Conservation (phyloP, 2,113 vertebrate species). For the Gracilinanus agilis region DNA sequence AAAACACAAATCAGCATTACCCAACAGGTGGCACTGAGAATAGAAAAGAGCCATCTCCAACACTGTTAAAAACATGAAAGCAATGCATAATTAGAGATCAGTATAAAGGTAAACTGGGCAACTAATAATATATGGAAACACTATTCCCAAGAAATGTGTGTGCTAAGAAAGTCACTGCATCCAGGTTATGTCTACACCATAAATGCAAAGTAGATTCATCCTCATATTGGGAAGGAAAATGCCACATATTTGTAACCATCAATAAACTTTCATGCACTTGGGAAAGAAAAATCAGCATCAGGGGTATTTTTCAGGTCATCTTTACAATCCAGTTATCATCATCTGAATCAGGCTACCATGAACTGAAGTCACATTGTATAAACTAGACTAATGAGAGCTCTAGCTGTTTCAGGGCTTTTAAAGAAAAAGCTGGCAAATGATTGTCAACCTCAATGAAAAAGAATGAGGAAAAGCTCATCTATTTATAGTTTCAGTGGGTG, state of each 20-base stretch:
- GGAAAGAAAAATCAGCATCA: slow-evolving; percentile 29
- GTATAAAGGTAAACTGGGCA: slow-evolving; percentile 3
- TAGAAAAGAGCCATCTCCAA: slow-evolving; percentile 29
- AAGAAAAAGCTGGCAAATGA: slow-evolving; percentile 38
- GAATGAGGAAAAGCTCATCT: neutral
- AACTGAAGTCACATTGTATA: slow-evolving; percentile 45
- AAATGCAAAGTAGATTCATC: neutral
- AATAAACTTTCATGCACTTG: neutral
- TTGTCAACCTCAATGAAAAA: slow-evolving; percentile 42
- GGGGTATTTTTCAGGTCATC: slow-evolving; percentile 10
- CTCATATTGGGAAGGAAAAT: neutral
- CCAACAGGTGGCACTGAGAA: neutral
- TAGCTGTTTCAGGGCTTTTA: slow-evolving; percentile 31
- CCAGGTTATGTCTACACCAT: neutral
- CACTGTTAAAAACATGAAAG: slow-evolving; percentile 45
- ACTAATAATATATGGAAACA: slow-evolving; percentile 25
- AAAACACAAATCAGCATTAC: slow-evolving; percentile 35
- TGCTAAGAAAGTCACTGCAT: neutral
- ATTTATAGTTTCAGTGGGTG: slow-evolving; percentile 65
- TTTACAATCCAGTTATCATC: slow-evolving; percentile 47
- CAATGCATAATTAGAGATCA: neutral
- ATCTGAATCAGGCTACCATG: slow-evolving; percentile 29
- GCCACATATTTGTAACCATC: neutral
- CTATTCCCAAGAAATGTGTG: neutral
- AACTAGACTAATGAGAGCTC: slow-evolving; percentile 41